Percentiles rank a stretch among this genome's conserved stretches.
phyloP scores from a whole-genome alignment of 2,888 invertebrate genomes.

The Synanthedon andrenaeformis region DNA sequence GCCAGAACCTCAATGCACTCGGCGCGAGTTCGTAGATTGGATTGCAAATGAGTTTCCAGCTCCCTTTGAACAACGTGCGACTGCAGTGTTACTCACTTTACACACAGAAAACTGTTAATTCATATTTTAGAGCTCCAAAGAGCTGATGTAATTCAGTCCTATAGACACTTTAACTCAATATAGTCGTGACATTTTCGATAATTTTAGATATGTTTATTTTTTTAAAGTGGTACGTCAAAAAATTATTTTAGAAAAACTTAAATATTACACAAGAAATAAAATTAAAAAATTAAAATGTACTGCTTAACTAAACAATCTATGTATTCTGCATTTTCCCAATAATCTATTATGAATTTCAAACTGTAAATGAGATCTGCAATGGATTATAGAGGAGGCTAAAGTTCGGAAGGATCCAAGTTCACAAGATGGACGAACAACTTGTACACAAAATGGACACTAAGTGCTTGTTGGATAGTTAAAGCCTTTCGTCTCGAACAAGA shows the following conservation, averaged over 20 bases:
- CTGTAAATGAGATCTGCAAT: no score
- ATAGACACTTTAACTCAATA: background rate
- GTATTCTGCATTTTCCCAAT: no score
- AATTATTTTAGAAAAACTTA: no score
- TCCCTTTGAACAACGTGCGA: conserved; percentile 1
- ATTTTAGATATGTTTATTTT: no score
- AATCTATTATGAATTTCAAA: no score
- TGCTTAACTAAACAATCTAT: no score
- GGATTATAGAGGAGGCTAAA: no score
- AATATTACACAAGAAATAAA: no score
- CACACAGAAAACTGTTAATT: background rate
- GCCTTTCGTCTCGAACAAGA: conserved; percentile 4
- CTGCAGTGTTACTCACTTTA: background rate
- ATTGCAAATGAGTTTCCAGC: conserved; percentile 12
- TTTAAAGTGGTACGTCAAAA: no score
- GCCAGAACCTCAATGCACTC: background rate
- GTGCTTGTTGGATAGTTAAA: conserved; percentile 11
- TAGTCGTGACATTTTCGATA: no score
- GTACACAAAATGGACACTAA: background rate
- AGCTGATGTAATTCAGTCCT: background rate
- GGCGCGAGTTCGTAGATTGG: conserved; percentile 8
- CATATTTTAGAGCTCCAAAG: background rate
- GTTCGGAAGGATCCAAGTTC: background rate
- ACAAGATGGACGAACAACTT: background rate
- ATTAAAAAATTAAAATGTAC: no score